These are phyloP conservation scores for Cataglyphis altisquamis DNA, from an alignment of 2,888 invertebrate species.

Conservation along the genomic window DNA sequence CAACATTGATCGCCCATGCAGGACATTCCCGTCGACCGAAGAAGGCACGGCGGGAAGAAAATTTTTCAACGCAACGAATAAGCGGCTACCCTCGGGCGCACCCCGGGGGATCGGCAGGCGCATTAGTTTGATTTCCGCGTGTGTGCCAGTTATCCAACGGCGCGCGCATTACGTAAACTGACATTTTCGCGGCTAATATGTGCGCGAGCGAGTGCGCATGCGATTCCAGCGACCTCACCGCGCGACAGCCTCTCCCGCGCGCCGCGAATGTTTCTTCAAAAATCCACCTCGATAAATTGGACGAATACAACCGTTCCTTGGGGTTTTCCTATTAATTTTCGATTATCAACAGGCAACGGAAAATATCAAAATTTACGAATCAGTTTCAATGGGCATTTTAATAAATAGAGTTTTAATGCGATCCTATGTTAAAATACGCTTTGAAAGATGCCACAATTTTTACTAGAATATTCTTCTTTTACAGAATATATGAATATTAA, in stretches of 20 bases:
- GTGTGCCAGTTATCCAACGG: slow-evolving; percentile 79
- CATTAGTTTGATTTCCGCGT: slow-evolving; percentile 75
- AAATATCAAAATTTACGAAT: neutral
- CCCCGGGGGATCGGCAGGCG: slow-evolving; percentile 67
- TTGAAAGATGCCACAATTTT: neutral
- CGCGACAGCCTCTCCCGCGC: slow-evolving; percentile 39
- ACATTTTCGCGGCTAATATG: slow-evolving; percentile 79
- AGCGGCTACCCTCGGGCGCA: slow-evolving; percentile 68
- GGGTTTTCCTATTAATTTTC: neutral
- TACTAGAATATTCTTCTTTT: neutral
- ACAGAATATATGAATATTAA: neutral
- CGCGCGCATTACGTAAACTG: slow-evolving; percentile 78
- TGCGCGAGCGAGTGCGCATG: slow-evolving; percentile 45
- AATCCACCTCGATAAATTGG: slow-evolving; percentile 16
- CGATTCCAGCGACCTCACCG: slow-evolving; percentile 29
- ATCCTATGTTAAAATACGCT: neutral
- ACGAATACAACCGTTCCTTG: neutral
- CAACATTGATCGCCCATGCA: slow-evolving; percentile 14
- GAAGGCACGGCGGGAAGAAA: neutral
- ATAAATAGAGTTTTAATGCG: neutral
- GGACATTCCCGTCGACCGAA: slow-evolving; percentile 44
- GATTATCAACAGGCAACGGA: neutral
- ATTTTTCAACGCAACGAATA: slow-evolving; percentile 20
- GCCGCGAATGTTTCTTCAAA: neutral
- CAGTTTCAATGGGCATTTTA: neutral